These are phyloP conservation scores for Orthochromis indermauri DNA, from an alignment of 2,113 vertebrate genomes.

Conservation along the genomic window DNA sequence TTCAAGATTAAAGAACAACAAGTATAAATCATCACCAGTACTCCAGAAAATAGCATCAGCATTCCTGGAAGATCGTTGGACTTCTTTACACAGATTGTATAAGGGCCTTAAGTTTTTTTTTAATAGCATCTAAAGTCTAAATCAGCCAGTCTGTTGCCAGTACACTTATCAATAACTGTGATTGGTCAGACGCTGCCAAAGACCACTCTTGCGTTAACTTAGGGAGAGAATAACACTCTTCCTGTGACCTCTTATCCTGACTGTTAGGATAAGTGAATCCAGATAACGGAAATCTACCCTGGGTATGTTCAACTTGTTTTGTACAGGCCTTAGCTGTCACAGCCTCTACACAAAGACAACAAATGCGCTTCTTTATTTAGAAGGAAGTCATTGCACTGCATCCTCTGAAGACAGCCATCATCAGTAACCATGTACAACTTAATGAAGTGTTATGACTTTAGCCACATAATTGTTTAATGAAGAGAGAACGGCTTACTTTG, in stretches of 20 bases:
- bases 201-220: background rate
- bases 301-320: background rate
- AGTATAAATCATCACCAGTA: background rate
- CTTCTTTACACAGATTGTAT: background rate
- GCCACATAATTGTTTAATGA: background rate
- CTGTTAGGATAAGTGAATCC: background rate
- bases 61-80: background rate
- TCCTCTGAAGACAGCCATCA: background rate
- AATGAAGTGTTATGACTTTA: background rate
- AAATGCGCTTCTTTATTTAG: background rate
- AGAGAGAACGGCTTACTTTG: conserved; percentile 75
- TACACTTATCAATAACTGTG: background rate
- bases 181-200: background rate
- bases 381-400: background rate
- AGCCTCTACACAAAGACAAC: background rate
- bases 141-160: background rate
- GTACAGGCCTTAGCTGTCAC: background rate
- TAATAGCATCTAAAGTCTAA: background rate
- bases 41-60: background rate
- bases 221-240: background rate
- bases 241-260: background rate
- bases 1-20: background rate
- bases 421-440: background rate
- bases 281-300: background rate
- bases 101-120: background rate